phyloP scores from a whole-genome alignment of 1,140 invertebrate genomes.

The Yoshiicerus persimilis region DNA sequence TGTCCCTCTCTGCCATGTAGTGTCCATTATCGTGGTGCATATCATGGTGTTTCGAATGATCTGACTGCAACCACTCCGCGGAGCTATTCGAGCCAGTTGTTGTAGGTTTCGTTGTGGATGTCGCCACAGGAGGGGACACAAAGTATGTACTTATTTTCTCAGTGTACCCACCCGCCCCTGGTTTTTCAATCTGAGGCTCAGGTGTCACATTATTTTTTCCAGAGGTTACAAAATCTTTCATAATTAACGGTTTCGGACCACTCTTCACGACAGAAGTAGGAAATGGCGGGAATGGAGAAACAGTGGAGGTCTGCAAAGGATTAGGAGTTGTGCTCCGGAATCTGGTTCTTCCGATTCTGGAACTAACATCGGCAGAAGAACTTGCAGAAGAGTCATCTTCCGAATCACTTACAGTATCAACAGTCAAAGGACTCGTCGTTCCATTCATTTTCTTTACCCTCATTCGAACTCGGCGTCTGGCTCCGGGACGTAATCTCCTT shows the following conservation, averaged over 20 bases:
- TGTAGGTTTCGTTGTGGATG: neutral
- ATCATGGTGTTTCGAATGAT: conserved; percentile 26
- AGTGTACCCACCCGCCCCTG: neutral
- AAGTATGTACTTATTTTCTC: conserved; percentile 37
- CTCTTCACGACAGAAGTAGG: neutral
- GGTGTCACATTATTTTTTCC: neutral
- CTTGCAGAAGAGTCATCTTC: neutral
- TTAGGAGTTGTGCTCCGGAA: conserved; percentile 34
- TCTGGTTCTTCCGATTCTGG: neutral
- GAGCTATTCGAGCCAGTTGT: neutral
- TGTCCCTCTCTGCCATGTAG: conserved; percentile 5
- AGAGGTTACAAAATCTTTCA: neutral
- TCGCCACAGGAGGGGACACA: neutral
- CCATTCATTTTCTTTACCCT: conserved; percentile 28
- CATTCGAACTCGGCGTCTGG: conserved; percentile 12
- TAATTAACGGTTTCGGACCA: conserved; percentile 34
- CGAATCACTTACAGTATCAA: neutral
- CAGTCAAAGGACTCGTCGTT: neutral
- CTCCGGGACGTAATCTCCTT: neutral
- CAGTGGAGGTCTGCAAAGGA: neutral
- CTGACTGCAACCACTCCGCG: conserved; percentile 39
- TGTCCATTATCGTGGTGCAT: conserved; percentile 16
- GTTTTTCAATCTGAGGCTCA: conserved; percentile 40
- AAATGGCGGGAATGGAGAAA: neutral
- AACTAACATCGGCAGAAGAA: neutral